Evolutionary conservation across 2,113 vertebrate genomes (phyloP).

Genomic region (Oryzias celebensis): DNA sequence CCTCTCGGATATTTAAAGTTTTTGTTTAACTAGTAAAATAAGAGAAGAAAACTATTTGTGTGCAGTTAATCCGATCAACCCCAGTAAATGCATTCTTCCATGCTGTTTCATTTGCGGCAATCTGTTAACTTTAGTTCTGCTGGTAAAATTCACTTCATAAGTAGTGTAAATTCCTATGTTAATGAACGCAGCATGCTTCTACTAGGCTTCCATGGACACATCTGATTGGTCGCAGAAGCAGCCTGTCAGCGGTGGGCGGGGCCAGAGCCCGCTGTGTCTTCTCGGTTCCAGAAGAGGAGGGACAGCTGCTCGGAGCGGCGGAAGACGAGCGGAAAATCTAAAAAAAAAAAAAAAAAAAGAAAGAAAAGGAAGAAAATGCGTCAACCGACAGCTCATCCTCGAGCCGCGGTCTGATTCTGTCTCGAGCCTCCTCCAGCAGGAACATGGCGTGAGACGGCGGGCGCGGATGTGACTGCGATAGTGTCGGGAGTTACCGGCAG

Average conservation of each 20-base stretch:
- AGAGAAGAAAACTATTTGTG: too few relatives aligned
- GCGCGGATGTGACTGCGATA: slow-evolving; percentile 51
- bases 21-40: too few relatives aligned
- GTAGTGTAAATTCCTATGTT: background rate
- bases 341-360: too few relatives aligned
- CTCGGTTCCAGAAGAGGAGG: slow-evolving; percentile 35
- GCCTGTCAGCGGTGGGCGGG: slow-evolving; percentile 58
- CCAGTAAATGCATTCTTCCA: too few relatives aligned
- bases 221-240: slow-evolving; percentile 55
- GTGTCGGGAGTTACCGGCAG: slow-evolving; percentile 62
- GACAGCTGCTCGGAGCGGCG: slow-evolving; percentile 63
- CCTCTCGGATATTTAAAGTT: too few relatives aligned
- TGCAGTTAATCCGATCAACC: too few relatives aligned
- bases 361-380: slow-evolving; percentile 32
- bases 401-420: slow-evolving; percentile 8
- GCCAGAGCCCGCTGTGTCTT: slow-evolving; percentile 41
- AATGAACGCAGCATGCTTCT: slow-evolving; percentile 49
- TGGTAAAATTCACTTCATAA: too few relatives aligned
- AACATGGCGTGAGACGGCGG: slow-evolving; percentile 67
- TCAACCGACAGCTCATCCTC: slow-evolving; percentile 38
- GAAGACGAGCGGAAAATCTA: slow-evolving; percentile 40
- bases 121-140: too few relatives aligned
- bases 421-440: slow-evolving; percentile 10
- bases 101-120: too few relatives aligned
- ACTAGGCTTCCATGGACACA: slow-evolving; percentile 18